A percentile compares a stretch with the other conserved stretches of the same genome.
Evolutionary conservation across 2,797 vertebrate genomes (phyloP).

Genomic region (Myotis planiceps): DNA sequence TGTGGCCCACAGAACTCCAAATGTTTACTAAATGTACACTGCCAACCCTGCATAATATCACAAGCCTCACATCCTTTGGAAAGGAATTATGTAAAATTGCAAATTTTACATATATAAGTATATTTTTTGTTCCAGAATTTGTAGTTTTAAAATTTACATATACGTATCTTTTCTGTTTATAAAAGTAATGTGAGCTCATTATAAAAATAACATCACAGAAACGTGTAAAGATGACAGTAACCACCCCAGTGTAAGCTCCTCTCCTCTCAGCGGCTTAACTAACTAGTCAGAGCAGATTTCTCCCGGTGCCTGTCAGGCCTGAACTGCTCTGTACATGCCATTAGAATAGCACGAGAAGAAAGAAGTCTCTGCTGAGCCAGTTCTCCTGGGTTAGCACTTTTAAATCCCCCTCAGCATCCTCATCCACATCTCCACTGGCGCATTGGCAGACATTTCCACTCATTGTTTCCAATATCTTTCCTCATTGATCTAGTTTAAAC

Average conservation of each 20-base stretch:
- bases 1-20: background rate
- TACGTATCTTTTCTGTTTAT: background rate
- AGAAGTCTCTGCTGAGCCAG: background rate
- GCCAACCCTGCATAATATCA: background rate
- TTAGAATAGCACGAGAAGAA: conserved; percentile 20
- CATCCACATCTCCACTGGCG: background rate
- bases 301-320: background rate
- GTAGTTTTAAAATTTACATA: background rate
- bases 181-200: background rate
- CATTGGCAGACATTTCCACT: background rate
- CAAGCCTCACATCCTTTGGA: background rate
- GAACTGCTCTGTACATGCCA: background rate
- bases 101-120: background rate
- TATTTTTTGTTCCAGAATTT: background rate
- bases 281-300: background rate
- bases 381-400: conserved; percentile 36
- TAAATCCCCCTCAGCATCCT: background rate
- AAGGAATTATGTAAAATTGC: conserved; percentile 1
- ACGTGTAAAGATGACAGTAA: background rate
- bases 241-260: background rate
- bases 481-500: conserved; percentile 41
- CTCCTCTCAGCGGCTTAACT: background rate
- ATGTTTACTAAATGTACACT: background rate
- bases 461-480: conserved; percentile 21
- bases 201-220: conserved; percentile 15